Evolutionary conservation across 2,113 vertebrate genomes (phyloP).

Genomic region (Glaucomys volans): DNA sequence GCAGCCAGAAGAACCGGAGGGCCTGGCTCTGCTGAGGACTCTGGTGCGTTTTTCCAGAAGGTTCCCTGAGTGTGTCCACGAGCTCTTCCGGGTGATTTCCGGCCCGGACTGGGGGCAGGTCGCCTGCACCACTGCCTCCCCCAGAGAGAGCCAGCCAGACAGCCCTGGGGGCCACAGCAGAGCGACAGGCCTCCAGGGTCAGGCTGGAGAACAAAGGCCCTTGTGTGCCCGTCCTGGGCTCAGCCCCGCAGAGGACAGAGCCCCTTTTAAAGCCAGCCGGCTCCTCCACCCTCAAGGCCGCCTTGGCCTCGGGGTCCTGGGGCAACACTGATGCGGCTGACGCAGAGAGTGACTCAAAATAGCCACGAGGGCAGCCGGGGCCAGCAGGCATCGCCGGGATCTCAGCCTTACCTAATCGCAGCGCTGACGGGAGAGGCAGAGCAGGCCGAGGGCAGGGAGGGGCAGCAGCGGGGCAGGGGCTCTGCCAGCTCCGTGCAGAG

Average conservation of each 20-base stretch:
- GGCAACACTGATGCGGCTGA: not conserved
- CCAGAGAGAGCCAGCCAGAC: not conserved
- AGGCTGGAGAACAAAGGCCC: slow-evolving; percentile 48
- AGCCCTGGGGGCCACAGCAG: not conserved
- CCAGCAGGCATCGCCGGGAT: not conserved
- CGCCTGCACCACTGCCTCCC: not conserved
- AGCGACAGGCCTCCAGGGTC: not conserved
- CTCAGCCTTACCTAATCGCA: not conserved
- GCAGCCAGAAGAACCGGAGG: no score
- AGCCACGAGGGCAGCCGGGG: rapidly evolving
- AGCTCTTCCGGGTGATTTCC: no score
- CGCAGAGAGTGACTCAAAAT: not conserved
- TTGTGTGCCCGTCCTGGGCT: not conserved
- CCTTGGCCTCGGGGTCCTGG: not conserved
- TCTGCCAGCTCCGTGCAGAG: rapidly evolving
- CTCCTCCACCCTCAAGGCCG: not conserved
- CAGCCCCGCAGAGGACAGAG: slow-evolving; percentile 46
- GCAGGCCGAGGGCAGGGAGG: no score
- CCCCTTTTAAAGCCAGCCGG: not conserved
- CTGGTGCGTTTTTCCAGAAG: no score
- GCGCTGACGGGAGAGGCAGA: not conserved
- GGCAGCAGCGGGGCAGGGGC: not conserved
- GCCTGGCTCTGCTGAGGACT: no score
- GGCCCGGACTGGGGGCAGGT: no score
- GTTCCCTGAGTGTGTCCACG: no score